Base-by-base conservation (phyloP, 2,113 vertebrate genomes). In the Myxocyprinus asiaticus region DNA sequence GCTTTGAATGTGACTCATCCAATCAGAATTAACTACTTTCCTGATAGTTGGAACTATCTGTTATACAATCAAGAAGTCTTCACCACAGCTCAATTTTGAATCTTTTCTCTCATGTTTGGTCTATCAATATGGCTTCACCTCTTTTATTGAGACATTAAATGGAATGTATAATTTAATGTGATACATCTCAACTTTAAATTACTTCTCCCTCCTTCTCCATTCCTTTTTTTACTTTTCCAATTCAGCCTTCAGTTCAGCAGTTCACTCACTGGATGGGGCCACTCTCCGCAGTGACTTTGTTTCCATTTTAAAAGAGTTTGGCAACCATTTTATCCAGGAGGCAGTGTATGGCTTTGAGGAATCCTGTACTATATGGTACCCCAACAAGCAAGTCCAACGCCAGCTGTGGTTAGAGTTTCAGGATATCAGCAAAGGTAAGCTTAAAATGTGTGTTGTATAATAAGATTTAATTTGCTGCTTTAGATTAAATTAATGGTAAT, bases 361-460 rank as follows among this genome's bases (percentile, higher is more conserved):
- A 88, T 95, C 95, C 87, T 99, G 98, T 79, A 96, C 95, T 85
- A 98, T 99, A 89, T 99, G 97, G 97, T 99, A 99, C 87, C 97
- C 98, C 86, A 99, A 98, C 87, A 97, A 94, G 64, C 97, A 98
- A 90, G 96, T 98, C 77, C 98, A 99, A 91, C 91, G 94, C 47
- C 94, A 98, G 91, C 94, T 99, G 87, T 99, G 98, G 98, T 87
- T 98, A 71, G 97, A 99, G 83, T 99, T 98, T n/a, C 97, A 99
- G 90, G 97, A 99, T 86, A 99, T 99, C 84, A 98, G 96, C 91
- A 99, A 98, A 97, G 98, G 98, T 93, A 89, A 84, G 87, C 53
- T 77, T 59, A 43, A 4, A 6, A 15, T 64, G 9, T 82, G 61
- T 9, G 47, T 33, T 43, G 4, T 33, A 58, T 55, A 10, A n/a